Evolutionary conservation across 2,888 invertebrate species (phyloP).

Genomic region (Dinocampus coccinellae): DNA sequence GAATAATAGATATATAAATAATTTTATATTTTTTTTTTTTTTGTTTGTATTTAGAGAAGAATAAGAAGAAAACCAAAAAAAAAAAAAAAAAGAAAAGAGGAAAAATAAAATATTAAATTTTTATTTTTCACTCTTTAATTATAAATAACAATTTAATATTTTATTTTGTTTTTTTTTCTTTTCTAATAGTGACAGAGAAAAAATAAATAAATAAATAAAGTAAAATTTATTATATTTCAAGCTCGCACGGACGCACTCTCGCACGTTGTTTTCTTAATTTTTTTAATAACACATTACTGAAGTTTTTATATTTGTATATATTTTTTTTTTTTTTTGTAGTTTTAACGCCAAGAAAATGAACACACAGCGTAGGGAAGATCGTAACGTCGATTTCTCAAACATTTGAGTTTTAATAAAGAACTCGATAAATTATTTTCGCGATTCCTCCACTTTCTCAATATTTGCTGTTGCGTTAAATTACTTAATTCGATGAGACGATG

Average conservation of each 20-base stretch:
- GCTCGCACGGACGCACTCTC: conserved; percentile 29
- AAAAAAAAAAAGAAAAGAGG: too few relatives aligned
- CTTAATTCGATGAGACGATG: conserved; percentile 63
- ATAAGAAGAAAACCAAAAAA: too few relatives aligned
- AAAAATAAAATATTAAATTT: too few relatives aligned
- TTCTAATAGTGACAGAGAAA: not conserved
- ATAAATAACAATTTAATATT: conserved; percentile 4
- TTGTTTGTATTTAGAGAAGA: too few relatives aligned
- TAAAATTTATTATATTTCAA: conserved; percentile 9
- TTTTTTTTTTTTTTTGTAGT: not conserved
- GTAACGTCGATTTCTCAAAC: conserved; percentile 39
- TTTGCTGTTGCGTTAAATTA: conserved; percentile 64
- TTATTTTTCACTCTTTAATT: too few relatives aligned
- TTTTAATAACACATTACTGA: not conserved
- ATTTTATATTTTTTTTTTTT: too few relatives aligned
- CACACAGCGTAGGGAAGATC: not conserved
- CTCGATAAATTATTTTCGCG: conserved; percentile 53
- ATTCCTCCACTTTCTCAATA: conserved; percentile 63
- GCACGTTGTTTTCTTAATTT: too few relatives aligned
- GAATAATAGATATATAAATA: too few relatives aligned
- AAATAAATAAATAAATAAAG: not conserved
- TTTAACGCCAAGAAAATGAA: conserved; percentile 12
- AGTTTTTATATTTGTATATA: not conserved
- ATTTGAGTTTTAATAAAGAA: conserved; percentile 43
- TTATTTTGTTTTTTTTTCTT: not conserved